These are phyloP conservation scores for Tortrix viridana DNA, from an alignment of 2,888 invertebrate genomes.

Conservation along the genomic window DNA sequence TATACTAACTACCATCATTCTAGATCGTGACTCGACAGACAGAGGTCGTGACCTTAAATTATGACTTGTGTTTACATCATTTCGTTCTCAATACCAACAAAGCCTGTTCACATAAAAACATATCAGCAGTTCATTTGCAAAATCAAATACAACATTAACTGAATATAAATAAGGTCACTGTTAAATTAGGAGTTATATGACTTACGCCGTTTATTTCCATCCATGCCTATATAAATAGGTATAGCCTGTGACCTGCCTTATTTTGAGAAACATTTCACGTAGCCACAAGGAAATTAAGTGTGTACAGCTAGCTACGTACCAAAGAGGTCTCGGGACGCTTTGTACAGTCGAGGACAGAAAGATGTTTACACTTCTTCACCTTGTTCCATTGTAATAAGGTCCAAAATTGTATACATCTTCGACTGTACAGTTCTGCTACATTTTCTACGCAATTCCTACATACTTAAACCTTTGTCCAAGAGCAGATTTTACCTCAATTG, in stretches of 20 bases:
- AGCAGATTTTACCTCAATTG: too few relatives aligned
- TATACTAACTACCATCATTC: background rate
- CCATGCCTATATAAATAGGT: too few relatives aligned
- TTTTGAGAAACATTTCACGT: constrained; percentile 21
- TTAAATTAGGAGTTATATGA: too few relatives aligned
- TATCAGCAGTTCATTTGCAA: too few relatives aligned
- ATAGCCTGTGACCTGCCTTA: background rate
- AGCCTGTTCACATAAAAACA: background rate
- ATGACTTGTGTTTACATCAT: constrained; percentile 30
- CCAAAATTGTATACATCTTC: too few relatives aligned
- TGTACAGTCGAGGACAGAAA: too few relatives aligned
- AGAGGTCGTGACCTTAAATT: constrained; percentile 19
- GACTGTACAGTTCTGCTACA: constrained; percentile 9
- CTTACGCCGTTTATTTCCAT: too few relatives aligned
- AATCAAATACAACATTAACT: too few relatives aligned
- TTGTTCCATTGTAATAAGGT: too few relatives aligned
- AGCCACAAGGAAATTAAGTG: constrained; percentile 18
- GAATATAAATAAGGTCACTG: too few relatives aligned
- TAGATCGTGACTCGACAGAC: background rate
- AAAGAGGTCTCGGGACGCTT: constrained; percentile 20
- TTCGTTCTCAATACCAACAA: constrained; percentile 19
- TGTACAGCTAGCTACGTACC: constrained; percentile 9
- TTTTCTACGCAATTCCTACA: background rate
- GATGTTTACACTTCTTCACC: too few relatives aligned
- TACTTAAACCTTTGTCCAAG: too few relatives aligned